These are phyloP conservation scores for Calephelis virginiensis DNA, from an alignment of 1,140 invertebrate genomes.

Conservation along the genomic window DNA sequence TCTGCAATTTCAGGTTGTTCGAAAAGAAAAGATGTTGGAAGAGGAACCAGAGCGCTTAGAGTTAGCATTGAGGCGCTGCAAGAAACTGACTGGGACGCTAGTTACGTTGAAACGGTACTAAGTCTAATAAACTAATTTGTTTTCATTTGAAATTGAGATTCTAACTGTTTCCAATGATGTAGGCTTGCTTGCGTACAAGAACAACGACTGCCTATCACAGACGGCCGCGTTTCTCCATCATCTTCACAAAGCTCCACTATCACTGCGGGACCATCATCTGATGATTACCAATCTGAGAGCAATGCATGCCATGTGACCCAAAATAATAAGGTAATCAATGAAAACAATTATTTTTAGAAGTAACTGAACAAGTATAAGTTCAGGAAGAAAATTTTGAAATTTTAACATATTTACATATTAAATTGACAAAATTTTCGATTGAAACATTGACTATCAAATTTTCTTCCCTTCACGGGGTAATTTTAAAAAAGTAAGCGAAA, in stretches of 20 bases:
- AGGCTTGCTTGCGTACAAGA: constrained; percentile 97
- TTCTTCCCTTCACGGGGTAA: constrained; percentile 22
- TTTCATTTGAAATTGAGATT: neutral
- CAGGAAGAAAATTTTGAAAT: constrained; percentile 14
- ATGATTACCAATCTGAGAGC: constrained; percentile 77
- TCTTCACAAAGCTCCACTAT: constrained; percentile 60
- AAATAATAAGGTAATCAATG: constrained; percentile 79
- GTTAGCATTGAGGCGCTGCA: constrained; percentile 93
- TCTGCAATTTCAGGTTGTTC: constrained; percentile 82
- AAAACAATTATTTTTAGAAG: neutral
- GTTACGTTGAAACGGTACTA: constrained; percentile 96
- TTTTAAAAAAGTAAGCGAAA: constrained; percentile 3
- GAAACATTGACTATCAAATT: constrained; percentile 22
- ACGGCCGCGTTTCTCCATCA: constrained; percentile 82
- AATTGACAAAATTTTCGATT: constrained; percentile 27
- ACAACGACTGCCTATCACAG: constrained; percentile 88
- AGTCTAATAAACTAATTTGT: neutral
- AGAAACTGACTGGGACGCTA: constrained; percentile 96
- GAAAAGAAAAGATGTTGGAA: constrained; percentile 97
- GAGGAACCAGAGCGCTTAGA: constrained; percentile 96
- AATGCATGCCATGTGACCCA: constrained; percentile 55
- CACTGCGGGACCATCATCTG: constrained; percentile 58
- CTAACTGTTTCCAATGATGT: constrained; percentile 23
- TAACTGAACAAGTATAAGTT: neutral
- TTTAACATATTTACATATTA: constrained; percentile 1